Evolutionary conservation across 1,140 invertebrate genomes (phyloP).

Genomic region (Subanguina moxae): DNA sequence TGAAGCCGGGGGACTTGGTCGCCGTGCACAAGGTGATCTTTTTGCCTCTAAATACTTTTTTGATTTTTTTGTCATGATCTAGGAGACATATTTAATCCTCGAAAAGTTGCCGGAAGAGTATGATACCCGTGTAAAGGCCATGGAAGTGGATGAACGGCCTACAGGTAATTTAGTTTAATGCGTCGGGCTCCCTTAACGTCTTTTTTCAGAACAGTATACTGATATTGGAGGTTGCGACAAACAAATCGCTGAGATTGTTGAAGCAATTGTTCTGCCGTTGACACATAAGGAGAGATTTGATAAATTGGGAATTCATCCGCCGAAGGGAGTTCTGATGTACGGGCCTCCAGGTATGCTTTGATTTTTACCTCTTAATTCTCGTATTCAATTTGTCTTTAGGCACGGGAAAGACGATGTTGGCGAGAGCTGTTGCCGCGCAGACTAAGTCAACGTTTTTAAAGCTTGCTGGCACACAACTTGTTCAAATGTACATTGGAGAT

Average conservation of each 20-base stretch:
- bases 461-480: conserved; percentile 86
- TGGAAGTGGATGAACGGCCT: conserved; percentile 13
- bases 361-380: background rate
- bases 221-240: conserved; percentile 98
- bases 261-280: conserved; percentile 86
- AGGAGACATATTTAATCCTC: conserved; percentile 86
- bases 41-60: background rate
- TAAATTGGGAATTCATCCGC: conserved; percentile 94
- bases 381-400: background rate
- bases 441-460: conserved; percentile 94
- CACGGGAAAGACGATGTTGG: conserved; percentile 83
- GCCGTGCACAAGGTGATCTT: conserved; percentile 84
- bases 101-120: conserved; percentile 96
- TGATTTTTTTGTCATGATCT: background rate
- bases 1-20: conserved; percentile 93
- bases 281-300: conserved; percentile 85
- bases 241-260: conserved; percentile 76
- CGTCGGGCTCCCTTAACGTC: too few species aligned
- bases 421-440: conserved; percentile 93
- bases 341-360: conserved; percentile 74
- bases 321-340: conserved; percentile 89
- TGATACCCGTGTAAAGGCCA: conserved; percentile 91
- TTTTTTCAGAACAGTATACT: conserved; percentile 70
- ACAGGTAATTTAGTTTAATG: too few species aligned
- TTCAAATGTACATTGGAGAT: conserved; percentile 99